Conservation (phyloP, 1,140 invertebrate species). For the Drosophila kikkawai region DNA sequence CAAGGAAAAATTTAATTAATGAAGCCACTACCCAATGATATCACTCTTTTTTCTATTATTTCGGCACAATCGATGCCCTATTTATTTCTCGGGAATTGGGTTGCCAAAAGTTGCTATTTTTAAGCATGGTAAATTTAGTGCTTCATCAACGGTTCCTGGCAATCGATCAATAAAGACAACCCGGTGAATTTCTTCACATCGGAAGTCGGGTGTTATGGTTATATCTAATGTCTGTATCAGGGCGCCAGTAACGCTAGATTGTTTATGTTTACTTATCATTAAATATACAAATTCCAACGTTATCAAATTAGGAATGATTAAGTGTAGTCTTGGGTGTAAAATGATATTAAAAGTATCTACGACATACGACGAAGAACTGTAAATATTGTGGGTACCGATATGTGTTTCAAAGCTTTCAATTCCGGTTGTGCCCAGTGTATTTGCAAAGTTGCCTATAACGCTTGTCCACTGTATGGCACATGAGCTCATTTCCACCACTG, state of each 20-base stretch:
- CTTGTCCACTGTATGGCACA: conserved; percentile 29
- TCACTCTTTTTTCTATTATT: conserved; percentile 23
- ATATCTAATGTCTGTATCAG: conserved; percentile 30
- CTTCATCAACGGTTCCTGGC: conserved; percentile 33
- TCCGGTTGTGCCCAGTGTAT: background rate
- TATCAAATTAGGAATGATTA: conserved; percentile 15
- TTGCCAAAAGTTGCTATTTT: conserved; percentile 63
- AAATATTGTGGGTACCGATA: background rate
- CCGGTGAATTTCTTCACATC: conserved; percentile 35
- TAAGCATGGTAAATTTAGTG: conserved; percentile 25
- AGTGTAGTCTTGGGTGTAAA: background rate
- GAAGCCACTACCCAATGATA: conserved; percentile 25
- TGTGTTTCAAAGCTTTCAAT: background rate
- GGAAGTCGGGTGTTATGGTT: conserved; percentile 10
- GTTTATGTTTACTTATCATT: conserved; percentile 41
- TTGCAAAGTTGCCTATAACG: background rate
- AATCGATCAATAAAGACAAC: conserved; percentile 53
- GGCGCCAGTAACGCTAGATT: conserved; percentile 29
- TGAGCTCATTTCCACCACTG: conserved; percentile 60
- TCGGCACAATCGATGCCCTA: conserved; percentile 9
- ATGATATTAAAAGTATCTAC: background rate
- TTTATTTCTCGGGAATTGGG: conserved; percentile 45
- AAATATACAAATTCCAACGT: conserved; percentile 14
- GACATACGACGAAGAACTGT: too few relatives aligned
- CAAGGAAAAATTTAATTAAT: background rate